Evolutionary conservation across 2,888 invertebrate genomes (phyloP).

Genomic region (Tenthredo livida): DNA sequence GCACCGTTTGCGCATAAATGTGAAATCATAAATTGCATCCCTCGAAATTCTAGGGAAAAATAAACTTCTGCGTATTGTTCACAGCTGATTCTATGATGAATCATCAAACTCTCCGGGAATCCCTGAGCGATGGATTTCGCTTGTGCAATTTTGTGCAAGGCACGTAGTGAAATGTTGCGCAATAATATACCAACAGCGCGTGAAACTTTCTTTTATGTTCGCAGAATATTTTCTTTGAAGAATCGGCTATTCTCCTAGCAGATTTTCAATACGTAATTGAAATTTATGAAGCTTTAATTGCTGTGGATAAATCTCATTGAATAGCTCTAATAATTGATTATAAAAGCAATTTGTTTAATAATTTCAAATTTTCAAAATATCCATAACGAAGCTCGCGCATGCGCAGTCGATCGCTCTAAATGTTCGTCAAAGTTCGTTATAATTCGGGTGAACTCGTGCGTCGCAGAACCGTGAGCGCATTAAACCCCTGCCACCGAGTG

Average conservation of each 20-base stretch:
- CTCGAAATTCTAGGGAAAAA: not conserved
- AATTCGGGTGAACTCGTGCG: slow-evolving; percentile 58
- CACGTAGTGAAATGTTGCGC: slow-evolving; percentile 1
- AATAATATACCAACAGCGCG: not conserved
- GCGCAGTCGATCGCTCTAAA: not conserved
- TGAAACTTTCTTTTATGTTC: not conserved
- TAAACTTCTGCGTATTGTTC: not conserved
- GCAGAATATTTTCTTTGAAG: not conserved
- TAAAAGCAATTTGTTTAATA: not conserved
- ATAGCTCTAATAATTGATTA: not conserved
- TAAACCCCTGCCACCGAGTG: not conserved
- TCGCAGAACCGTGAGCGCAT: slow-evolving; percentile 49
- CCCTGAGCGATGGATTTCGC: not conserved
- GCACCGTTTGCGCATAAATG: not conserved
- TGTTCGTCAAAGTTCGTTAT: slow-evolving; percentile 58
- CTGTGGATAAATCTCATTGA: not conserved
- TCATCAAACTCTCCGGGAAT: not conserved
- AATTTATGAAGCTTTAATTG: not conserved
- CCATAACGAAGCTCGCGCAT: slow-evolving; percentile 7
- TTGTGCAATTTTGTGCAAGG: not conserved
- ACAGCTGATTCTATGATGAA: not conserved
- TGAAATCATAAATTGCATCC: not conserved
- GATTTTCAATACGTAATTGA: not conserved
- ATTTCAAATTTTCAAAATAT: not conserved
- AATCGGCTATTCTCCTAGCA: not conserved